Percentiles rank a stretch among this genome's conserved stretches.
phyloP scores from a whole-genome alignment of 2,888 invertebrate species.

The Athrips mouffetella region DNA sequence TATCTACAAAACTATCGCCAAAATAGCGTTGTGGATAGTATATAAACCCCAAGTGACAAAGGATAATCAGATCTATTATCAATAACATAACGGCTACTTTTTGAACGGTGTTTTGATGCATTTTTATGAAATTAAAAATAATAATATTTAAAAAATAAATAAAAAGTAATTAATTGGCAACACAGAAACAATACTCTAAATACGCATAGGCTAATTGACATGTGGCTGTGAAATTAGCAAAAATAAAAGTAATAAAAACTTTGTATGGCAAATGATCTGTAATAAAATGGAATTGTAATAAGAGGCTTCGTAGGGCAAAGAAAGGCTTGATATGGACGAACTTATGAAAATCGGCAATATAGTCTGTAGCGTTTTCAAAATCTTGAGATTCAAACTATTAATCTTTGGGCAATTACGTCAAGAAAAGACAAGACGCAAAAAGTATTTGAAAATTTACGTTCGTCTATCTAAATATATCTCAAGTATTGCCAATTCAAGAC shows the following conservation, averaged over 20 bases:
- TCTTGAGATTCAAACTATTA: not conserved
- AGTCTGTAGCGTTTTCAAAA: not conserved
- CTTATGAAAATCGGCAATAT: not conserved
- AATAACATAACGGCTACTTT: conserved; percentile 74
- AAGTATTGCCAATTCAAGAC: too few relatives aligned
- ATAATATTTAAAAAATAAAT: conserved; percentile 36
- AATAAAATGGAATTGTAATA: conserved; percentile 56
- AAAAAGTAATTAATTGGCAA: conserved; percentile 72
- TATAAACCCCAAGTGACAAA: conserved; percentile 63
- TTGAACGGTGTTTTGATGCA: conserved; percentile 76
- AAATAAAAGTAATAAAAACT: conserved; percentile 59
- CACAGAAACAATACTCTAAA: conserved; percentile 76
- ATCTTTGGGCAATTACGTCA: not conserved
- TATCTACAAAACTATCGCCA: conserved; percentile 47
- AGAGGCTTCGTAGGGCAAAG: conserved; percentile 57
- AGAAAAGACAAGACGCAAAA: not conserved
- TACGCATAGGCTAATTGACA: conserved; percentile 78
- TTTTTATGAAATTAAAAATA: conserved; percentile 62
- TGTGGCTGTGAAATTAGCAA: conserved; percentile 79
- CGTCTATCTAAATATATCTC: not conserved
- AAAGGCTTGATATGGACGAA: conserved; percentile 21
- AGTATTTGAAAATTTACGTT: not conserved
- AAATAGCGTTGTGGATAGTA: conserved; percentile 47
- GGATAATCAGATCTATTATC: conserved; percentile 66
- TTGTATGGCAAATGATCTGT: conserved; percentile 68